phyloP scores from a whole-genome alignment of 2,888 invertebrate genomes.

The Euzetes globulus region DNA sequence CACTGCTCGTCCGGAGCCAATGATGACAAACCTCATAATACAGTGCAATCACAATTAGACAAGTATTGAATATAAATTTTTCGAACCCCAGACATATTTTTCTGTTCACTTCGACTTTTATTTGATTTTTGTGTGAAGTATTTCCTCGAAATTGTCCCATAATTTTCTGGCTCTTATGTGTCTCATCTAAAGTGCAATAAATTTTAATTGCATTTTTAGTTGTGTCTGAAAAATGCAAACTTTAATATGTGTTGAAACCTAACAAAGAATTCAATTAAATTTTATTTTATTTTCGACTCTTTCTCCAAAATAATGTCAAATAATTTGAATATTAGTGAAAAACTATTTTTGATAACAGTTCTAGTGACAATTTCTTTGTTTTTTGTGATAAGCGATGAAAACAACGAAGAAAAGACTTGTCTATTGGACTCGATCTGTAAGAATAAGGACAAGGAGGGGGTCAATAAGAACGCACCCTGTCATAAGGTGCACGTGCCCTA shows the following conservation, averaged over 20 bases:
- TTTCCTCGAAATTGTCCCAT: background rate
- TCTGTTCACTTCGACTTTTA: background rate
- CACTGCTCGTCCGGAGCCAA: no score
- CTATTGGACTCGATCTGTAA: slow-evolving; percentile 20
- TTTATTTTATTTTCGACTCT: background rate
- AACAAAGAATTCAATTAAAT: background rate
- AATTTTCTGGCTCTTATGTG: background rate
- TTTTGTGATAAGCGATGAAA: background rate
- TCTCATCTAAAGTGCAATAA: background rate
- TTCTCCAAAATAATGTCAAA: background rate
- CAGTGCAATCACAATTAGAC: no score
- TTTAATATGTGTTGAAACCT: no score
- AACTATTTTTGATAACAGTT: background rate
- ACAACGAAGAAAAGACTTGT: background rate
- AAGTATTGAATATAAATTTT: background rate
- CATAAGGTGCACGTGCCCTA: slow-evolving; percentile 28
- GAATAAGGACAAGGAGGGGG: background rate
- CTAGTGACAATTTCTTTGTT: background rate
- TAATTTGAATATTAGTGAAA: background rate
- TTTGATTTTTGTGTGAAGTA: background rate
- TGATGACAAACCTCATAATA: no score
- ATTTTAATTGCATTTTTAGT: background rate
- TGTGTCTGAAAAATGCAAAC: background rate
- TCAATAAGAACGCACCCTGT: slow-evolving; percentile 13
- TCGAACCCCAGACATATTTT: background rate